Evolutionary conservation across 2,888 invertebrate genomes (phyloP), one percentile per base, ranked within the genome.

Genomic region (Erebia palarica): DNA sequence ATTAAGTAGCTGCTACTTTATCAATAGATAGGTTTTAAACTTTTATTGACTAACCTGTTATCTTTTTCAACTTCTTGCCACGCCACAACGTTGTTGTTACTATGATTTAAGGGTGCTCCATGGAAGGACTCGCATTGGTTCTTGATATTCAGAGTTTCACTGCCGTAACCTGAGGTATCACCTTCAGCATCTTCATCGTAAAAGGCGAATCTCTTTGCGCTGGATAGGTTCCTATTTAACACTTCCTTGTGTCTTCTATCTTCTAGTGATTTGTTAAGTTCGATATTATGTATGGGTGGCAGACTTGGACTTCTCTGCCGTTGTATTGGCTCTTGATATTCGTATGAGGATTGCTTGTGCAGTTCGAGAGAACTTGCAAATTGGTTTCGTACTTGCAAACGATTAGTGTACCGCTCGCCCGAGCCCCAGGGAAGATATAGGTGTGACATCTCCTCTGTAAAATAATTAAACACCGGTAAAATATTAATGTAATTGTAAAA

Each of bases 81-180:
- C 58, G 91, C 93, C 68, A 92, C 84, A 4, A 93, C 87, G 9
- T 90, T 88, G 18, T 77, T 73, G 47, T 73, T 73, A 73, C 83
- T 86, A 60, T 80, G 81, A 64, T 81, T 78, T 71, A 75, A 79
- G 16, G 73, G 79, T 69, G 78, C 77, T 42, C 86, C 86, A 57
- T 85, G 83, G 59, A 86, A 76, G 4, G 80, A 80, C 36, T 82
- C 80, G 73, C 82, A 85, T 70, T 82, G 84, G 74, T 80, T 82
- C 76, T 84, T 85, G 57, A 77, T 76, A 68, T 95, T 94, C 13
- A 94, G 88, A 64, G 96, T 96, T 83, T 97, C 97, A 84, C 97
- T 97, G 65, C 96, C 96, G 87, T 97, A 97, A 53, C 97, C 97
- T 47, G 97, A 97, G 69, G 97, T 97, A 81, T 97, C 97, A 53